Conservation (phyloP, 2,888 invertebrate species). For the Diarsia rubi region DNA sequence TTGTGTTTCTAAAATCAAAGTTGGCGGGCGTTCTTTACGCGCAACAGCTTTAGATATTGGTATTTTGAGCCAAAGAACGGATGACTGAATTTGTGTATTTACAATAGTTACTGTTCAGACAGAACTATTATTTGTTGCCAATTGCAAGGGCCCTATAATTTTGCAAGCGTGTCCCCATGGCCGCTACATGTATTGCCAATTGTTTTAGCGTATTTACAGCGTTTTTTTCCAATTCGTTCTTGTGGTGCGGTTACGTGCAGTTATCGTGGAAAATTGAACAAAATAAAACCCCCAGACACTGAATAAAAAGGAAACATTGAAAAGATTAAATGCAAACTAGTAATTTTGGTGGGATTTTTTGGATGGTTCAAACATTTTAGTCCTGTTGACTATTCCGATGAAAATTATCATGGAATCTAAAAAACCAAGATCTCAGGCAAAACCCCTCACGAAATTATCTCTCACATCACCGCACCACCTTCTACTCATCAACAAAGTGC, state of each 20-base stretch:
- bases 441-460: not conserved
- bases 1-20: conserved; percentile 10
- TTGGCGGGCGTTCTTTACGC: not conserved
- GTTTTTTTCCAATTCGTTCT: conserved; percentile 40
- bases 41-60: not conserved
- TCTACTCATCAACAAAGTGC: conserved; percentile 47
- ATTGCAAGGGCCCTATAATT: conserved; percentile 62
- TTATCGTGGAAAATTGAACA: not conserved
- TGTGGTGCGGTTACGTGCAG: conserved; percentile 50
- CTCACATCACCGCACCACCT: conserved; percentile 55
- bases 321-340: not conserved
- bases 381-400: too few relatives aligned
- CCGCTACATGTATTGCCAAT: conserved; percentile 77
- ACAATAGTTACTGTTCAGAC: conserved; percentile 59
- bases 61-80: conserved; percentile 46
- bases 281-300: too few relatives aligned
- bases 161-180: conserved; percentile 71
- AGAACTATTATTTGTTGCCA: conserved; percentile 61
- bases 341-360: not conserved
- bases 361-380: too few relatives aligned
- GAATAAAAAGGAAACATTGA: not conserved
- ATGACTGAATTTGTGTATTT: conserved; percentile 68
- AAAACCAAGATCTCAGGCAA: not conserved
- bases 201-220: conserved; percentile 82
- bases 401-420: not conserved